Conservation (phyloP, 2,113 vertebrate species). For the Chaetodon auriga region DNA sequence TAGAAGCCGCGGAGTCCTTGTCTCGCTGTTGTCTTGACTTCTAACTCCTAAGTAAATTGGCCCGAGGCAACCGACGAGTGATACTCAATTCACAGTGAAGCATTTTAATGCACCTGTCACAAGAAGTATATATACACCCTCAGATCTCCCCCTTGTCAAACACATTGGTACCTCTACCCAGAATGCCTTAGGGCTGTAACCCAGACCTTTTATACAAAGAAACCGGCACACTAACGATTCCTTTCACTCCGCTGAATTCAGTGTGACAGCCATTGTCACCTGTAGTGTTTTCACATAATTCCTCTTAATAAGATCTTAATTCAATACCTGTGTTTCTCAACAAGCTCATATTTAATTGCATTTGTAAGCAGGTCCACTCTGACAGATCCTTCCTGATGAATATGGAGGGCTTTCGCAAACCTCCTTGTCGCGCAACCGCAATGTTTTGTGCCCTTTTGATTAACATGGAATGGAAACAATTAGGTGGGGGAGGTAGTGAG, state of each 20-base stretch:
- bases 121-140: slow-evolving; percentile 23
- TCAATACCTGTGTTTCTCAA: slow-evolving; percentile 40
- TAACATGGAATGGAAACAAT: slow-evolving; percentile 82
- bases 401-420: slow-evolving; percentile 65
- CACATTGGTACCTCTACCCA: slow-evolving; percentile 47
- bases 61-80: slow-evolving; percentile 26
- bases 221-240: slow-evolving; percentile 14
- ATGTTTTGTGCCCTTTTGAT: slow-evolving; percentile 81
- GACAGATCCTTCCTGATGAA: slow-evolving; percentile 71
- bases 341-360: slow-evolving; percentile 51
- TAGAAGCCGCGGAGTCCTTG: slow-evolving; percentile 3
- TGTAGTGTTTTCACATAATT: slow-evolving; percentile 31
- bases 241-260: slow-evolving; percentile 11
- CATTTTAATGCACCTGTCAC: slow-evolving; percentile 61
- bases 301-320: slow-evolving; percentile 44
- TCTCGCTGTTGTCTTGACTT: slow-evolving; percentile 25
- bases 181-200: slow-evolving; percentile 50
- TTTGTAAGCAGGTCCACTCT: slow-evolving; percentile 52
- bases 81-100: slow-evolving; percentile 6
- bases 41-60: slow-evolving; percentile 27
- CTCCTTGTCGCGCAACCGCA: slow-evolving; percentile 70
- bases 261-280: slow-evolving; percentile 22
- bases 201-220: slow-evolving; percentile 24
- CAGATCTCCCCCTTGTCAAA: slow-evolving; percentile 39
- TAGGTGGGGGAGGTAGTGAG: slow-evolving; percentile 65